phyloP scores from a whole-genome alignment of 1,140 invertebrate species.

The Bursaphelenchus mucronatus region DNA sequence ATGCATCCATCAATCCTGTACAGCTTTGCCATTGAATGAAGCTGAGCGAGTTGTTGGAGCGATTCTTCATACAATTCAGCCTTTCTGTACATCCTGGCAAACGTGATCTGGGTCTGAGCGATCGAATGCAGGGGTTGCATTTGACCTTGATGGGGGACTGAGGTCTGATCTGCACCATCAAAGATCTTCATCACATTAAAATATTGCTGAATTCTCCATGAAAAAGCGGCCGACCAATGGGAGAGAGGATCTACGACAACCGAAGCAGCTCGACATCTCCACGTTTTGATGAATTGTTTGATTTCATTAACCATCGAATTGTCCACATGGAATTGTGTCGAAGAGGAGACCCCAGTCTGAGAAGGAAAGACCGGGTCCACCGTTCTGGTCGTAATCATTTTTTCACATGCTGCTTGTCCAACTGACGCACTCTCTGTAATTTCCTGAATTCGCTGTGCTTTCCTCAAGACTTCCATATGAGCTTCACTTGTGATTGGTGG shows the following conservation, averaged over 20 bases:
- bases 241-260: slow-evolving; percentile 27
- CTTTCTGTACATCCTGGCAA: slow-evolving; percentile 32
- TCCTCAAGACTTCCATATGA: slow-evolving; percentile 30
- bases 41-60: slow-evolving; percentile 22
- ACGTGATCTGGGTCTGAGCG: slow-evolving; percentile 34
- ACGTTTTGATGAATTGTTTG: slow-evolving; percentile 41
- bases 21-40: slow-evolving; percentile 9
- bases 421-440: slow-evolving; percentile 16
- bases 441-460: slow-evolving; percentile 40
- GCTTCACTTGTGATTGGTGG: slow-evolving; percentile 33
- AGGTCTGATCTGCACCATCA: slow-evolving; percentile 8
- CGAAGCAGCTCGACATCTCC: slow-evolving; percentile 42
- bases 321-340: slow-evolving; percentile 1
- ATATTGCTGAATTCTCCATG: slow-evolving; percentile 30
- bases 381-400: no score
- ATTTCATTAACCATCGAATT: slow-evolving; percentile 21
- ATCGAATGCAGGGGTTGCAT: slow-evolving; percentile 37
- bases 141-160: slow-evolving; percentile 1
- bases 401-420: slow-evolving; percentile 21
- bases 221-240: slow-evolving; percentile 42
- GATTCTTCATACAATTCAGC: slow-evolving; percentile 43
- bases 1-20: slow-evolving; percentile 6
- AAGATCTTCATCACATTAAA: slow-evolving; percentile 24
- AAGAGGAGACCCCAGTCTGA: no score
- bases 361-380: no score